These are phyloP conservation scores for Temnothorax nylanderi DNA, from an alignment of 1,140 invertebrate species.

Conservation along the genomic window DNA sequence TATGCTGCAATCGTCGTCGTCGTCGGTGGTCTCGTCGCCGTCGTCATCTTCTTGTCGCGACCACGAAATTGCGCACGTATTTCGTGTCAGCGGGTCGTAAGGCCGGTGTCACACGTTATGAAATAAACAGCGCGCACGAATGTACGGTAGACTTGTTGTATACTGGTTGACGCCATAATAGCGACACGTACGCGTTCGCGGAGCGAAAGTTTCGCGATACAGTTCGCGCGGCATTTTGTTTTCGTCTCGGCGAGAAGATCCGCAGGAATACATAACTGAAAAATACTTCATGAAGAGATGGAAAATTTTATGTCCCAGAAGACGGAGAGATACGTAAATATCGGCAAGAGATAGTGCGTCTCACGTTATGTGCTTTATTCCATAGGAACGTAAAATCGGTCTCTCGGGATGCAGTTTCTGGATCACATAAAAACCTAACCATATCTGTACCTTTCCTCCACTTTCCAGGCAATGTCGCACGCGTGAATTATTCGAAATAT, in stretches of 20 bases:
- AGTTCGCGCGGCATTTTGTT: conserved; percentile 31
- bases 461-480: conserved; percentile 19
- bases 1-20: conserved; percentile 42
- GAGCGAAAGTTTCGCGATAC: conserved; percentile 18
- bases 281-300: conserved; percentile 48
- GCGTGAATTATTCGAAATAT: conserved; percentile 29
- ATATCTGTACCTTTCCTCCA: conserved; percentile 19
- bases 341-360: conserved; percentile 34
- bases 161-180: not conserved
- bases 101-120: conserved; percentile 59
- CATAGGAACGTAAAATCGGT: conserved; percentile 49
- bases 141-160: not conserved
- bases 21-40: conserved; percentile 18
- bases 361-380: conserved; percentile 40
- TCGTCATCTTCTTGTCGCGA: conserved; percentile 59
- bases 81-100: conserved; percentile 71
- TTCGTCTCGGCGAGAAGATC: conserved; percentile 8
- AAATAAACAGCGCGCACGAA: conserved; percentile 62
- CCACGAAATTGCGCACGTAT: conserved; percentile 66
- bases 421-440: conserved; percentile 40
- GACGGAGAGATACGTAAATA: conserved; percentile 54
- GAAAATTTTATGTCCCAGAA: conserved; percentile 54
- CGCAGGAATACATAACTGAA: conserved; percentile 34
- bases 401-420: conserved; percentile 25
- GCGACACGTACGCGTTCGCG: not conserved